Percentiles rank a stretch among this genome's conserved stretches.
These are phyloP conservation scores for Hydrochoerus hydrochaeris DNA, from an alignment of 2,113 vertebrate genomes.

Conservation along the genomic window DNA sequence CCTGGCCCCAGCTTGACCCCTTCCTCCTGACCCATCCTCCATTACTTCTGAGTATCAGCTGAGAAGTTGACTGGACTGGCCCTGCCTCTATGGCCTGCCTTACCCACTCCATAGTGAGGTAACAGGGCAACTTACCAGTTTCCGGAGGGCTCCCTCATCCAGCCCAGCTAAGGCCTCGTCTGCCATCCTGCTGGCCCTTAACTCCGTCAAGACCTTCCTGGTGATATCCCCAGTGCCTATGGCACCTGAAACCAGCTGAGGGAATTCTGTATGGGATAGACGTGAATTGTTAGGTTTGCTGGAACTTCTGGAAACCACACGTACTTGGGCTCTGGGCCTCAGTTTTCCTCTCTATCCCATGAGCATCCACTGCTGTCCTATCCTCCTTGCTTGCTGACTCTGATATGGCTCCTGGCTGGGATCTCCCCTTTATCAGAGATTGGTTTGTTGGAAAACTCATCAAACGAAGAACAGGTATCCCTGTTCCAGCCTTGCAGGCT, in stretches of 20 bases:
- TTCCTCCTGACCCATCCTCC: not conserved
- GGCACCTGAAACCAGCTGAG: constrained; percentile 23
- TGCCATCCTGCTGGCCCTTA: constrained; percentile 77
- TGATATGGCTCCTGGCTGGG: not conserved
- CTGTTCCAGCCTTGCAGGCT: constrained; percentile 21
- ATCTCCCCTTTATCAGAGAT: constrained; percentile 1
- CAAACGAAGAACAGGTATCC: not conserved
- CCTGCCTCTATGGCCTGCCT: not conserved
- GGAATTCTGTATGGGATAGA: constrained; percentile 67
- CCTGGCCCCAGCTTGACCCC: not conserved
- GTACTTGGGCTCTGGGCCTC: not conserved
- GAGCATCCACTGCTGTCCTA: not conserved
- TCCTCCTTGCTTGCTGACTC: not conserved
- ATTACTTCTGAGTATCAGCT: not conserved
- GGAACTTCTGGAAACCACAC: not conserved
- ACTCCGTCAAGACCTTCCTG: not conserved
- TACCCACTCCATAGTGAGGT: not conserved
- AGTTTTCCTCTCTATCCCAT: constrained; percentile 26
- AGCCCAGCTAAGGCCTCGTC: constrained; percentile 85
- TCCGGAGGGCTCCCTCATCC: constrained; percentile 87
- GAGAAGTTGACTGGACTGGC: not conserved
- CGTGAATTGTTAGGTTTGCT: not conserved
- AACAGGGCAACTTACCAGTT: constrained; percentile 83
- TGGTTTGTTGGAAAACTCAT: constrained; percentile 42
- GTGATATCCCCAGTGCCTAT: not conserved